A percentile compares a stretch with the other conserved stretches of the same genome.
phyloP scores from a whole-genome alignment of 2,888 invertebrate species.

The Cantharis rufa region DNA sequence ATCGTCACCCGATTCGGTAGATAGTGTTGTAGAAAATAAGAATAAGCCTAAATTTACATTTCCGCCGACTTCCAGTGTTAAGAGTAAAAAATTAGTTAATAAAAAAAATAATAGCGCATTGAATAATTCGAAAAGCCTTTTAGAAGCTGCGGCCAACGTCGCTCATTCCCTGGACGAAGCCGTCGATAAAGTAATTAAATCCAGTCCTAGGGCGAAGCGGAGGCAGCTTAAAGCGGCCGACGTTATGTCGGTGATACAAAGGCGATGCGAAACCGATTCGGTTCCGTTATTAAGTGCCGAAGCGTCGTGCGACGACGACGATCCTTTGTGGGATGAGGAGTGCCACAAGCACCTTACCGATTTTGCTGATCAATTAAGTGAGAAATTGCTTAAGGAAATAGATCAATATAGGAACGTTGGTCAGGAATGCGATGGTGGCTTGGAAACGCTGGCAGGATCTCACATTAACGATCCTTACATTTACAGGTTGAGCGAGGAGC shows the following conservation, averaged over 20 bases:
- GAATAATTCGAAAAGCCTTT: slow-evolving; percentile 56
- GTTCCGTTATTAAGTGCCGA: slow-evolving; percentile 43
- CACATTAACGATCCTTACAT: slow-evolving; percentile 66
- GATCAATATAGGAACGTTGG: slow-evolving; percentile 63
- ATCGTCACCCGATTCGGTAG: slow-evolving; percentile 85
- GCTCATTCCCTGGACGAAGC: slow-evolving; percentile 70
- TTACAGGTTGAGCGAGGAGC: slow-evolving; percentile 63
- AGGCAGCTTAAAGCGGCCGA: slow-evolving; percentile 60
- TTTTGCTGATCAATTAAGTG: slow-evolving; percentile 81
- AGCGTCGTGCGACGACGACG: slow-evolving; percentile 10
- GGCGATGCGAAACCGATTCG: slow-evolving; percentile 40
- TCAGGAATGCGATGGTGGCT: slow-evolving; percentile 56
- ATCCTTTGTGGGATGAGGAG: slow-evolving; percentile 63
- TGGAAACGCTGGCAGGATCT: slow-evolving; percentile 50
- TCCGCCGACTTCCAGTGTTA: slow-evolving; percentile 14
- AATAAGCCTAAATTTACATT: slow-evolving; percentile 28
- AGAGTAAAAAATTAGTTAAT: slow-evolving; percentile 13
- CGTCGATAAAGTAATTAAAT: slow-evolving; percentile 69
- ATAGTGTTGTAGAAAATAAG: slow-evolving; percentile 64
- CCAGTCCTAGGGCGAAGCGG: slow-evolving; percentile 62
- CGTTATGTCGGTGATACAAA: slow-evolving; percentile 48
- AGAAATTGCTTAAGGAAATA: slow-evolving; percentile 77
- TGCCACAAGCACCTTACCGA: slow-evolving; percentile 74
- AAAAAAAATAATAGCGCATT: not conserved
- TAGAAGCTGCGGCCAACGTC: slow-evolving; percentile 69